A percentile compares a stretch with the other conserved stretches of the same genome.
phyloP scores from a whole-genome alignment of 64 coral and sea anemone species.

The Pachyseris speciosa region DNA sequence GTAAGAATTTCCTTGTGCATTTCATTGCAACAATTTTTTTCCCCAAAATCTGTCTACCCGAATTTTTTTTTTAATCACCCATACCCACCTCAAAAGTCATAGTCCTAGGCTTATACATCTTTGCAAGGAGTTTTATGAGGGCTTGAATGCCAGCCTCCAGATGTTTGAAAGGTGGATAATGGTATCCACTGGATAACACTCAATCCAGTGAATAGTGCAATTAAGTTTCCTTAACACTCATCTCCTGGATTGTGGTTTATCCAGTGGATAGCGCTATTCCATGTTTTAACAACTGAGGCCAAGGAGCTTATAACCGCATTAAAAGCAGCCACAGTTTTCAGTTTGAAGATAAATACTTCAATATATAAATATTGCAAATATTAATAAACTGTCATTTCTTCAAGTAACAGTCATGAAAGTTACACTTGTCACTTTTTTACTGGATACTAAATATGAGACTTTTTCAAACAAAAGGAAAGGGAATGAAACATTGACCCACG shows the following conservation, averaged over 20 bases:
- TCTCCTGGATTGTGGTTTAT: background rate
- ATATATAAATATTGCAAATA: conserved; percentile 9
- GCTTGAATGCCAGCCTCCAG: no score
- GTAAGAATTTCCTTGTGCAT: no score
- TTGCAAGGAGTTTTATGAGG: no score
- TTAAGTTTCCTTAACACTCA: background rate
- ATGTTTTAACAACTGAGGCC: background rate
- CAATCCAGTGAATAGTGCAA: no score
- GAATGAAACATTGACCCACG: conserved; percentile 14
- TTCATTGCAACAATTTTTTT: no score
- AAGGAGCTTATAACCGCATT: conserved; percentile 14
- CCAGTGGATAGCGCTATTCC: background rate
- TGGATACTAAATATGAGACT: conserved; percentile 10
- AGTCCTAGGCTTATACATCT: no score
- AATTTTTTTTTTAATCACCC: no score
- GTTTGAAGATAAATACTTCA: conserved; percentile 11
- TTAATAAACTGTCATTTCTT: conserved; percentile 20
- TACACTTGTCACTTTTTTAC: conserved; percentile 11
- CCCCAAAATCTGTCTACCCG: no score
- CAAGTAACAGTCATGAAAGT: conserved; percentile 15
- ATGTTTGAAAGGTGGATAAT: no score
- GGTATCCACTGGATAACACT: no score
- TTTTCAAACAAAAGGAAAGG: background rate
- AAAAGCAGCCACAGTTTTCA: conserved; percentile 13
- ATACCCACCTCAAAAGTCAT: no score